Evolutionary conservation across 2,888 invertebrate species (phyloP), one percentile per base, ranked within the genome.

Genomic region (Apamea epomidion): DNA sequence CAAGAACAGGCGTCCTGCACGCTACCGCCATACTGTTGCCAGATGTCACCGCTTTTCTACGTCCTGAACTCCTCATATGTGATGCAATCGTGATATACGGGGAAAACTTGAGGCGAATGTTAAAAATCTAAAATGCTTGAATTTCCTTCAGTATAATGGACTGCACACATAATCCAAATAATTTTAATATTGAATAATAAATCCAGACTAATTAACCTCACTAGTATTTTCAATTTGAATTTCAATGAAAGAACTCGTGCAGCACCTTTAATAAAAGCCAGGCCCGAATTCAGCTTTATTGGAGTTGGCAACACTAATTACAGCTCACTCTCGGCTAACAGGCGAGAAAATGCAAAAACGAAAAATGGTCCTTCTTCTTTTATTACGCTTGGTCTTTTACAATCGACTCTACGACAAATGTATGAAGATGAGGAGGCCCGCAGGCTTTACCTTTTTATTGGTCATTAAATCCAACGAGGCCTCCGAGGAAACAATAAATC

Each of bases 391-490:
- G 76, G 88, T 83, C 81, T 86, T 88, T 88, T 88, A 88, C 86
- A 87, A 91, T 88, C 82, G 87, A 84, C 83, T 89, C 87, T 73
- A 81, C 82, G 85, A 60, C 75, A 86, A 82, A 76, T 80, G 74
- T 64, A 83, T 83, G 84, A 83, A 81, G 82, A 88, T 84, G 67
- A 84, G 81, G 77, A 75, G 74, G 77, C 79, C 74, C 80, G 75
- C 76, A 87, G 80, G 84, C 84, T 85, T 89, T 86, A 88, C 89
- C 88, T 90, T 92, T 94, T 94, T 93, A 93, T 92, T 90, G 87
- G 86, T 87, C 90, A 93, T 93, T 91, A 93, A 93, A 92, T 90
- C 91, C 89, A 90, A 92, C 89, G 91, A 91, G 86, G 88, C 85
- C 85, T 91, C 89, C 85, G 85, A 89, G 90, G 90, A 91, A 92